phyloP scores from a whole-genome alignment of 2,797 vertebrate genomes.

The Coregonus ussuriensis region DNA sequence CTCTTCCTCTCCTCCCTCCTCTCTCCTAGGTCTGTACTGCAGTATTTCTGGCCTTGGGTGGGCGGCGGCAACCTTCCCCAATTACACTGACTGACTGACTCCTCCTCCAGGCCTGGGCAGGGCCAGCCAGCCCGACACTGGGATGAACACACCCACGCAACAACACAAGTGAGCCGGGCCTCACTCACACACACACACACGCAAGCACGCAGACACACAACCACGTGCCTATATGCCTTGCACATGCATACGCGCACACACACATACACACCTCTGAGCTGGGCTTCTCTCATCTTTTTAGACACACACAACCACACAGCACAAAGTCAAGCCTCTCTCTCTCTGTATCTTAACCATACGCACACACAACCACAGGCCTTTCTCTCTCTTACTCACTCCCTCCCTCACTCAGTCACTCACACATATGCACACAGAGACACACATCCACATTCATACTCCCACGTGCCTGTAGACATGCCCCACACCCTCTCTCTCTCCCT shows the following conservation, averaged over 20 bases:
- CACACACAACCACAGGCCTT: too few species aligned
- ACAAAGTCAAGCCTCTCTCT: too few species aligned
- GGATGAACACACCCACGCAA: neutral
- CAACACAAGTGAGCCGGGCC: neutral
- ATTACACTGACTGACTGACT: neutral
- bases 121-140: neutral
- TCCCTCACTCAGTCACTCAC: neutral
- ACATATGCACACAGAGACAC: neutral
- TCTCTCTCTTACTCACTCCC: neutral
- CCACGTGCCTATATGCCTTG: too few species aligned
- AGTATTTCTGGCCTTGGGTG: neutral
- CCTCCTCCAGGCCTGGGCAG: neutral
- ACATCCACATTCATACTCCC: neutral
- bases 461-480: neutral
- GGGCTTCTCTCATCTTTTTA: too few species aligned
- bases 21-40: neutral
- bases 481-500: neutral
- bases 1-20: neutral
- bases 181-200: neutral
- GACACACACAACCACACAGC: slow-evolving; percentile 29
- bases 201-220: too few species aligned
- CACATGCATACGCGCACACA: too few species aligned
- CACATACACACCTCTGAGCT: too few species aligned
- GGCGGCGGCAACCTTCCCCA: neutral
- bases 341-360: too few species aligned